These are phyloP conservation scores for Drosophila jambulina DNA, from an alignment of 1,140 invertebrate genomes.

Conservation along the genomic window DNA sequence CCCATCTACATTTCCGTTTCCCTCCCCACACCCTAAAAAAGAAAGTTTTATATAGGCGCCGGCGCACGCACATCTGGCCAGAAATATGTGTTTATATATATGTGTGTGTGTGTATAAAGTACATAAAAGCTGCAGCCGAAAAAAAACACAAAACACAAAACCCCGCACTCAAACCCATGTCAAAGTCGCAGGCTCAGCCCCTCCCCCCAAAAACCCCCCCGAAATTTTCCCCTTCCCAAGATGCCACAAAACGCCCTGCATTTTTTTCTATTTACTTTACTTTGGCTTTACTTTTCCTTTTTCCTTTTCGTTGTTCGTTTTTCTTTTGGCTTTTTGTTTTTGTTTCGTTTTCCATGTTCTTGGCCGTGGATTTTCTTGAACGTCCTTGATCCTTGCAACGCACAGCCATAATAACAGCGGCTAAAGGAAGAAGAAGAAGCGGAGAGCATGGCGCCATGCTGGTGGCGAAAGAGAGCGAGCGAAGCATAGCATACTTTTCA, in stretches of 20 bases:
- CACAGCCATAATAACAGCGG: conserved; percentile 64
- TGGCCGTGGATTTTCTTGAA: conserved; percentile 73
- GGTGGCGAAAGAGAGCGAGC: conserved; percentile 51
- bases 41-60: conserved; percentile 55
- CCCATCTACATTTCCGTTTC: conserved; percentile 1
- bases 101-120: conserved; percentile 8
- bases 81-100: conserved; percentile 5
- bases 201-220: conserved; percentile 20
- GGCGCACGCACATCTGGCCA: conserved; percentile 61
- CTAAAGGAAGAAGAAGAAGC: conserved; percentile 26
- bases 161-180: conserved; percentile 36
- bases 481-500: conserved; percentile 70
- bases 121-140: conserved; percentile 65
- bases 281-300: conserved; percentile 30
- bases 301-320: conserved; percentile 5
- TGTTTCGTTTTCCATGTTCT: conserved; percentile 34
- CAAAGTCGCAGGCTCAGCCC: conserved; percentile 54
- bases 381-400: conserved; percentile 84
- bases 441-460: conserved; percentile 65
- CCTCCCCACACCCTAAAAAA: conserved; percentile 1
- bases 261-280: conserved; percentile 66
- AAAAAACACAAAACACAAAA: conserved; percentile 38
- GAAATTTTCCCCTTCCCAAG: neutral
- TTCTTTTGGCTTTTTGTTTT: conserved; percentile 65
- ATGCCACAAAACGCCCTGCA: conserved; percentile 71